Percentiles rank a stretch among this genome's conserved stretches.
phyloP scores from a whole-genome alignment of 2,888 invertebrate genomes.

The Drosophila incognita region DNA sequence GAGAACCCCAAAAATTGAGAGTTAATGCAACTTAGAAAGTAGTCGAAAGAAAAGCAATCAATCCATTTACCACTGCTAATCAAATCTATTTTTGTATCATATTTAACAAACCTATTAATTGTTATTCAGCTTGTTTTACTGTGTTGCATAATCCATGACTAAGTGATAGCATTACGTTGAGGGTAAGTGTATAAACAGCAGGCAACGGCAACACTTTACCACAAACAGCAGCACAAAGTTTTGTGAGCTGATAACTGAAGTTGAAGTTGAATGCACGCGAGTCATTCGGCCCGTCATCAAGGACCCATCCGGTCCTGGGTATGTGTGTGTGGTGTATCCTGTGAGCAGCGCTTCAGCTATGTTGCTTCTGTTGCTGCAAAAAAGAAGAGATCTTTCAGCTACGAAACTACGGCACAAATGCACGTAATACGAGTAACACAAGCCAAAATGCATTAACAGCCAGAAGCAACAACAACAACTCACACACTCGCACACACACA shows the following conservation, averaged over 20 bases:
- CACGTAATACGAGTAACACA: slow-evolving; percentile 78
- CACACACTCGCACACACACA: slow-evolving; percentile 9
- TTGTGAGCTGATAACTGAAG: slow-evolving; percentile 41
- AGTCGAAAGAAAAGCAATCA: background rate
- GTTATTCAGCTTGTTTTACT: background rate
- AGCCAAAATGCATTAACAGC: slow-evolving; percentile 80
- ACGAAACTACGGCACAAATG: slow-evolving; percentile 71
- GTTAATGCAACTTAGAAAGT: background rate
- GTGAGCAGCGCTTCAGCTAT: slow-evolving; percentile 30
- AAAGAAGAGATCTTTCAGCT: slow-evolving; percentile 50
- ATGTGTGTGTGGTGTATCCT: slow-evolving; percentile 35
- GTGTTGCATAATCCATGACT: background rate
- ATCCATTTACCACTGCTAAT: background rate
- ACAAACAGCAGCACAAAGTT: slow-evolving; percentile 51
- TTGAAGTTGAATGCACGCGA: slow-evolving; percentile 73
- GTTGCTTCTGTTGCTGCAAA: slow-evolving; percentile 14
- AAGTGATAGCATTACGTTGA: background rate
- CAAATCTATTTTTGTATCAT: background rate
- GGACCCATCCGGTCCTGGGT: slow-evolving; percentile 51
- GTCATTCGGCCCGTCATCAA: slow-evolving; percentile 56
- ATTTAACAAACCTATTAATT: background rate
- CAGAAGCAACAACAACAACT: slow-evolving; percentile 41
- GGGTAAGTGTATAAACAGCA: slow-evolving; percentile 2
- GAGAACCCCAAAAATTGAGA: no score
- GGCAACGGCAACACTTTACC: slow-evolving; percentile 52